Percentiles rank a stretch among this genome's conserved stretches.
phyloP scores from a whole-genome alignment of 2,113 vertebrate genomes.

The Pelecanoides urinatrix region DNA sequence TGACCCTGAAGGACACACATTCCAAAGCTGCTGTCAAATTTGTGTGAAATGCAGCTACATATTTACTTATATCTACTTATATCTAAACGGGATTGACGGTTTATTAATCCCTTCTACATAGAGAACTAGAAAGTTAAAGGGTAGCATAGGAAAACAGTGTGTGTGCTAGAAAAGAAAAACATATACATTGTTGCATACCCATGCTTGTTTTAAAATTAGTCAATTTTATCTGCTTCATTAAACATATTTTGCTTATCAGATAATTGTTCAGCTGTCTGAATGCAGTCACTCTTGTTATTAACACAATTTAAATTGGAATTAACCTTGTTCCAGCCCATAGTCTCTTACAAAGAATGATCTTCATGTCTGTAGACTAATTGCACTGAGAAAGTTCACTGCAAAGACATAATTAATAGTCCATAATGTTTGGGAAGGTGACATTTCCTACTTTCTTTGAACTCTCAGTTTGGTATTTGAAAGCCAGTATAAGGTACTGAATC shows the following conservation, averaged over 20 bases:
- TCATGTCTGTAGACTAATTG: conserved; percentile 56
- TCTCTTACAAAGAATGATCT: conserved; percentile 67
- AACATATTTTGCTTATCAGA: conserved; percentile 25
- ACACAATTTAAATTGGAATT: conserved; percentile 59
- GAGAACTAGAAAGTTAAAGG: neutral
- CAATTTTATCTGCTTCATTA: conserved; percentile 25
- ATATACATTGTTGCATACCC: neutral
- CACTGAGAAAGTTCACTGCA: conserved; percentile 47
- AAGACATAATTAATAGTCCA: conserved; percentile 66
- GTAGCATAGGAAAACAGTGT: neutral
- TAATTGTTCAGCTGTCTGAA: conserved; percentile 30
- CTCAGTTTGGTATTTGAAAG: conserved; percentile 51
- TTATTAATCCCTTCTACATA: neutral
- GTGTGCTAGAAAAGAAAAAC: neutral
- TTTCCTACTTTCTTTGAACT: conserved; percentile 67
- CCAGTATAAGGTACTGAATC: conserved; percentile 5
- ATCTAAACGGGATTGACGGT: neutral
- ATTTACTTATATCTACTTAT: neutral
- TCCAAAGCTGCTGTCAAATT: neutral
- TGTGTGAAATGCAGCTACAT: neutral
- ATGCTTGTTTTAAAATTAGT: conserved; percentile 7
- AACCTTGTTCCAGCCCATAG: conserved; percentile 57
- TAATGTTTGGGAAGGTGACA: conserved; percentile 74
- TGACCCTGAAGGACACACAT: neutral
- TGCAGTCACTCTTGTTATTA: conserved; percentile 49